Conservation (phyloP, 2,888 invertebrate genomes). For the Ophion obscuratus region DNA sequence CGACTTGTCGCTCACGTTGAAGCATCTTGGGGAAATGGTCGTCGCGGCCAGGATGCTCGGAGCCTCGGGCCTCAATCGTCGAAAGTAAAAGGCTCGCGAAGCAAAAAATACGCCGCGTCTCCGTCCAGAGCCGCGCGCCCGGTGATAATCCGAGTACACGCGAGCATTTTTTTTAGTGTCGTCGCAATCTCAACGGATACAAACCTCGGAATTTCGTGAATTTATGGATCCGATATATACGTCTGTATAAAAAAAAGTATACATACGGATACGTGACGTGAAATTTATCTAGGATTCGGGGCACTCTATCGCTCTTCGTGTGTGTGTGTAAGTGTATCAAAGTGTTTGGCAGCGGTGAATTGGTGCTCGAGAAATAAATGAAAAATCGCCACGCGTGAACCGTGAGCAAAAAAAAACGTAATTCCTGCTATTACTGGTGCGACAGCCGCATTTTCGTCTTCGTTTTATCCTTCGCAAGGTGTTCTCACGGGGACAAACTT, state of each 20-base stretch:
- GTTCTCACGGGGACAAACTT: neutral
- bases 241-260: neutral
- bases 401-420: neutral
- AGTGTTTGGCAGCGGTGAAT: slow-evolving; percentile 49
- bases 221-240: neutral
- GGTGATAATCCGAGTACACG: neutral
- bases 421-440: slow-evolving; percentile 29
- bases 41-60: slow-evolving; percentile 17
- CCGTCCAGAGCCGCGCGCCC: slow-evolving; percentile 14
- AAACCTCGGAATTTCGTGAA: neutral
- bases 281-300: slow-evolving; percentile 29
- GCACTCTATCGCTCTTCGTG: slow-evolving; percentile 10
- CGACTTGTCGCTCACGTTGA: neutral
- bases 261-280: slow-evolving; percentile 1
- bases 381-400: neutral
- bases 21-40: slow-evolving; percentile 14
- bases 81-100: slow-evolving; percentile 15
- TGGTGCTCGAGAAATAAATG: slow-evolving; percentile 41
- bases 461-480: neutral
- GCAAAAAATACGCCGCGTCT: slow-evolving; percentile 29
- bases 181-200: no score
- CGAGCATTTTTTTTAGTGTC: no score
- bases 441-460: slow-evolving; percentile 7
- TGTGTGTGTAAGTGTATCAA: no score
- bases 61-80: slow-evolving; percentile 36